Evolutionary conservation across 2,888 invertebrate species (phyloP).

Genomic region (Oxycera nigricornis): DNA sequence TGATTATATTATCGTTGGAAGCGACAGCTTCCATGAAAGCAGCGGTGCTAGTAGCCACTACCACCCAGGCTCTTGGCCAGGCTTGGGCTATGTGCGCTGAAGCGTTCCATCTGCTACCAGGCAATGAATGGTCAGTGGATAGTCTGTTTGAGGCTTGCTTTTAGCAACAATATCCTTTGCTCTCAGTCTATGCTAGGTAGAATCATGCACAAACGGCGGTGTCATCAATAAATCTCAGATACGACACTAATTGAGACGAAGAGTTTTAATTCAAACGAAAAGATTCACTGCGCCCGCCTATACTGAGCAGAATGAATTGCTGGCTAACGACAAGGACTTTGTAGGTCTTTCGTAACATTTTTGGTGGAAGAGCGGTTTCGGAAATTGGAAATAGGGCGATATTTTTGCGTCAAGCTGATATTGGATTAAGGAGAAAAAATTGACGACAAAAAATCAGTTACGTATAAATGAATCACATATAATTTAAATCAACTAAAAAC

Average conservation of each 20-base stretch:
- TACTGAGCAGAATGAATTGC: too few relatives aligned
- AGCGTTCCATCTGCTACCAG: background rate
- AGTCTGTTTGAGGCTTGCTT: background rate
- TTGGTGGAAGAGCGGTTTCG: too few relatives aligned
- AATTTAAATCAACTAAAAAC: too few relatives aligned
- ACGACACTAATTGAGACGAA: constrained; percentile 46
- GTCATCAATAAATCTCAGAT: constrained; percentile 45
- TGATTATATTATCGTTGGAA: constrained; percentile 32
- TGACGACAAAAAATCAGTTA: too few relatives aligned
- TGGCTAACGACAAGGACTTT: too few relatives aligned
- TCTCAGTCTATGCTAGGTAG: background rate
- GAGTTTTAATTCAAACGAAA: constrained; percentile 43
- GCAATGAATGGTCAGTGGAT: background rate
- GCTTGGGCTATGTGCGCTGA: background rate
- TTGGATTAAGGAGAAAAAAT: too few relatives aligned
- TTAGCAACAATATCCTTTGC: too few relatives aligned
- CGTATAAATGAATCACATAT: too few relatives aligned
- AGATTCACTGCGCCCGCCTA: background rate
- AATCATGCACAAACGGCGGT: background rate
- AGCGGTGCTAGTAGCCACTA: background rate
- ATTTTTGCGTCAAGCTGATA: too few relatives aligned
- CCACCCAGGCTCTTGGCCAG: constrained; percentile 13
- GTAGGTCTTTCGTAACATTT: too few relatives aligned
- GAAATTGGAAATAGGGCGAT: too few relatives aligned
- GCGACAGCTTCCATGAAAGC: background rate